A percentile compares a stretch with the other conserved stretches of the same genome.
Conservation (phyloP, 2,888 invertebrate genomes). For the Empis livida region DNA sequence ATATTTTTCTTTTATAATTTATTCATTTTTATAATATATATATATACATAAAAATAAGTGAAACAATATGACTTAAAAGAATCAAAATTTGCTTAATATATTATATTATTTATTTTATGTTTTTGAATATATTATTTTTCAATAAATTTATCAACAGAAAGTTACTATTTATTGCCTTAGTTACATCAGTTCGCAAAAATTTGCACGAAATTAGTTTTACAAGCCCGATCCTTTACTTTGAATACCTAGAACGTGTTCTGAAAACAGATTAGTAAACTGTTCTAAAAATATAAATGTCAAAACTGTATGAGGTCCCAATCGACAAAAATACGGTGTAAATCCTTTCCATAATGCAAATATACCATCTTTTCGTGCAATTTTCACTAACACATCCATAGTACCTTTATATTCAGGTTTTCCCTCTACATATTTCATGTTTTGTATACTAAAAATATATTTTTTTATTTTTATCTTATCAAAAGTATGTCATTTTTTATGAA, state of each 20-base stretch:
- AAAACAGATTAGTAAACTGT: slow-evolving; percentile 76
- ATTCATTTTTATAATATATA: too few species aligned
- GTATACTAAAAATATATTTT: slow-evolving; percentile 55
- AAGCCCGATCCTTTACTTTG: slow-evolving; percentile 20
- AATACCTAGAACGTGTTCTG: slow-evolving; percentile 22
- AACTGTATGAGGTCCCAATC: slow-evolving; percentile 96
- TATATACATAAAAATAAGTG: too few species aligned
- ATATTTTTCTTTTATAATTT: too few species aligned
- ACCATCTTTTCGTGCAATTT: slow-evolving; percentile 77
- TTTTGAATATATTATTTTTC: too few species aligned
- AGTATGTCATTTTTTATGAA: neutral
- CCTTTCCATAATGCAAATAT: slow-evolving; percentile 95
- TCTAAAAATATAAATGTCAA: slow-evolving; percentile 96
- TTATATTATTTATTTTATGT: too few species aligned
- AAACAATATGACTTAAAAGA: too few species aligned
- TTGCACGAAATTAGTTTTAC: too few species aligned
- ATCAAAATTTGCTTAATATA: too few species aligned
- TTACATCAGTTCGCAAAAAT: too few species aligned
- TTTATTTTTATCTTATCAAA: neutral
- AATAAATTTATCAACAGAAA: too few species aligned
- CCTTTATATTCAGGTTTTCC: slow-evolving; percentile 85
- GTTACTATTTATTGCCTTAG: too few species aligned
- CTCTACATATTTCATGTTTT: slow-evolving; percentile 78
- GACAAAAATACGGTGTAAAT: slow-evolving; percentile 92
- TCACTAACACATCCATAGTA: slow-evolving; percentile 64